phyloP scores from a whole-genome alignment of 2,888 invertebrate genomes.

The Tachina lurida region DNA sequence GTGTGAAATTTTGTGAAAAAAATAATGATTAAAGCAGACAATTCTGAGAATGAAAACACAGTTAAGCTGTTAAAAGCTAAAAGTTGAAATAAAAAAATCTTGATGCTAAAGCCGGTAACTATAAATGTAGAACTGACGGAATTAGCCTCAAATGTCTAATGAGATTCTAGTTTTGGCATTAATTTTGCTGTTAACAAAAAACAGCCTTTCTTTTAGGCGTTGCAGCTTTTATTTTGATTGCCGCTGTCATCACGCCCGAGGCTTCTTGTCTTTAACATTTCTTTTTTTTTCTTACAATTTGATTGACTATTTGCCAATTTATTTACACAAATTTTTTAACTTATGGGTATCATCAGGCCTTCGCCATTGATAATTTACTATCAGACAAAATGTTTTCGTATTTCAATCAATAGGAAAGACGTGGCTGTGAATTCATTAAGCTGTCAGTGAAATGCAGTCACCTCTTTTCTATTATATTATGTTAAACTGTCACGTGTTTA shows the following conservation, averaged over 20 bases:
- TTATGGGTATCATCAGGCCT: neutral
- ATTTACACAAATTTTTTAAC: neutral
- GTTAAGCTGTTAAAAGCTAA: neutral
- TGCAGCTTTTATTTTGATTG: neutral
- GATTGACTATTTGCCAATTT: slow-evolving; percentile 29
- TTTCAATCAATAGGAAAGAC: neutral
- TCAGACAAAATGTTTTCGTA: neutral
- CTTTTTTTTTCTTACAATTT: slow-evolving; percentile 6
- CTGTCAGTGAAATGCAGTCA: slow-evolving; percentile 19
- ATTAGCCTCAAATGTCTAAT: neutral
- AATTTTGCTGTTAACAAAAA: neutral
- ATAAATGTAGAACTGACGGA: neutral
- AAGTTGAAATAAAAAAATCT: neutral
- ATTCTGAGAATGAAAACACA: neutral
- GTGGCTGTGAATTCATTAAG: slow-evolving; percentile 10
- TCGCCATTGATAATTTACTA: neutral
- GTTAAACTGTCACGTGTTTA: slow-evolving; percentile 60
- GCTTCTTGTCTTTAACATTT: neutral
- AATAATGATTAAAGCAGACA: neutral
- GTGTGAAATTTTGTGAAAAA: slow-evolving; percentile 39
- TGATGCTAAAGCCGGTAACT: slow-evolving; percentile 33
- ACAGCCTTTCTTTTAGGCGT: neutral
- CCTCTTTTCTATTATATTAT: slow-evolving; percentile 32
- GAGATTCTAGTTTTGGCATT: neutral
- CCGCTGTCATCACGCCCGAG: slow-evolving; percentile 6